Base-by-base conservation (phyloP, 2,113 vertebrate species). In the Albula goreensis region DNA sequence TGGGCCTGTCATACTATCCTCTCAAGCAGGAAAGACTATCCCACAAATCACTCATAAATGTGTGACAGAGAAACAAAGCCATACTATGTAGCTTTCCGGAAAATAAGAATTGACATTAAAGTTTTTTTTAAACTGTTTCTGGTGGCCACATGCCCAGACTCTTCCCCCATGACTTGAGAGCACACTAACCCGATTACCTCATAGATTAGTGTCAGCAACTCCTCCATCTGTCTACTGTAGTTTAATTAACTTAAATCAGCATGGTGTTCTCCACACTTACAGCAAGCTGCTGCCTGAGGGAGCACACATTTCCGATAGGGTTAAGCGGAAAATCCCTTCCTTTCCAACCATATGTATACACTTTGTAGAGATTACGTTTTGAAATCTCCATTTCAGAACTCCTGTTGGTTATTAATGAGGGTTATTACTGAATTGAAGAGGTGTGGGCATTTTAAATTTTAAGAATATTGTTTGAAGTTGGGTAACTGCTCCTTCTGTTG, bases 161-260 rank as follows among this genome's bases (percentile, higher is more conserved):
- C 70, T 74, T 74, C 41, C 1, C 53, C 15, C 10, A 22, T 15
- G 52, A 41, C 53, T 31, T 19, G 17, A 12, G 4, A 8, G 52
- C 41, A 19, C 52, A n/a, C 31, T 60, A 79, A 52, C 31, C 74
- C 41, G 77, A 85, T 85, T 85, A 85, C 22, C 84, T 85, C 51
- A 31, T n/a, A 79, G 84, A 80, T 85, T 85, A 60, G 31, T 49
- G 51, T 85, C 84, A 78, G 31, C 74, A n/a, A 22, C 53, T 25
- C 84, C 41, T 25, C 84, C 84, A 60, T 80, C 84, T 57, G 74
- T 48, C 50, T 56, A 10, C 78, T 11, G 53, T 12, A 19, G 25
- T 13, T 52, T 77, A 79, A 41, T 78, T 50, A 25, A n/a, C 77
- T 60, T 31, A 11, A 52, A 22, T 19, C 41, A 22, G 12, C 5